Evolutionary conservation across 2,113 vertebrate genomes (phyloP), one percentile per base, ranked within the genome.

Genomic region (Periophthalmodon schlosseri): DNA sequence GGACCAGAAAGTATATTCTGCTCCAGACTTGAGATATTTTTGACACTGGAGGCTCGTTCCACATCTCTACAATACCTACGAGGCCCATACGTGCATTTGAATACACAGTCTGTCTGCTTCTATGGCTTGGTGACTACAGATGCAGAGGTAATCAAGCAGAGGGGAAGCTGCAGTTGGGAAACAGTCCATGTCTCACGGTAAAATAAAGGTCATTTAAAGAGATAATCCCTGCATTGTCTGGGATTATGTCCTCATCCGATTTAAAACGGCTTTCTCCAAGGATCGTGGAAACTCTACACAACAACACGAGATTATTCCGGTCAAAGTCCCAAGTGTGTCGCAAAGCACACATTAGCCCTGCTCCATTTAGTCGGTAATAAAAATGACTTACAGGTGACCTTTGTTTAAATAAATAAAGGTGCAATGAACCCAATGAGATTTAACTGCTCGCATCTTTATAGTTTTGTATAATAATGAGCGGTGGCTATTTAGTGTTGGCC

Each of bases 161-260:
- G 28, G 80, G 61, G 54, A 81, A 72, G 84, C 68, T 81, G 81
- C 65, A 77, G 80, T 83, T 87, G 85, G 87, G 86, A 90, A 87
- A 82, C 86, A 86, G 76, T 87, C 81, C 46, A 76, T 83, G 88
- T 83, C 75, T 91, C 81, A 71, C 74, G 74, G 80, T 79, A 84
- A 90, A 86, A 91, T 92, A 89, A 91, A 91, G 91, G 92, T 93
- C 90, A 90, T 89, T 92, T 92, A 78, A 87, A 87, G 86, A 86
- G 79, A 93, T 92, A 92, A 94, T 94, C 91, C 88, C 75, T 76
- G 86, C 87, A 84, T 93, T 88, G 84, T 88, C 70, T 68, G 68
- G 89, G 91, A 94, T 93, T 93, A 92, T 63, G 68, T 76, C 83
- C 84, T 92, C 86, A 91, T 91, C 86, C 87, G 69, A 90, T 93